phyloP scores from a whole-genome alignment of 2,113 vertebrate species.

The Rhynchomys soricoides region DNA sequence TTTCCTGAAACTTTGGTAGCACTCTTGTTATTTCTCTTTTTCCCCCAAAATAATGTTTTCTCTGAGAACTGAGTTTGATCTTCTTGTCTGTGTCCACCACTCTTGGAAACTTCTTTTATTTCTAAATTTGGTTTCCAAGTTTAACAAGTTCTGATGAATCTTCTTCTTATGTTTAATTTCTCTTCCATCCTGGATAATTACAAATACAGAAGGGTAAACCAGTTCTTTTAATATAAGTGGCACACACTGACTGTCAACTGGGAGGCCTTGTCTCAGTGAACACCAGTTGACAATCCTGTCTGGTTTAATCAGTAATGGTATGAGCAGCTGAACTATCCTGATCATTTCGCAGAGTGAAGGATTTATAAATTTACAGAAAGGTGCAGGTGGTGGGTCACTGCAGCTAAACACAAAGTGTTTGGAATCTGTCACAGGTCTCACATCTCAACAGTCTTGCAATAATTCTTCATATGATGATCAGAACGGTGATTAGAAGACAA shows the following conservation, averaged over 20 bases:
- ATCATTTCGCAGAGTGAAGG: not conserved
- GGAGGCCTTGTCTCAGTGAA: not conserved
- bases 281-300: not conserved
- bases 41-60: constrained; percentile 39
- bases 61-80: constrained; percentile 46
- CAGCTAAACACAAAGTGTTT: not conserved
- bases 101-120: constrained; percentile 28
- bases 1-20: constrained; percentile 4
- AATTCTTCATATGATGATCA: constrained; percentile 7
- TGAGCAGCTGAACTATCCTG: not conserved
- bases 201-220: not conserved
- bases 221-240: constrained; percentile 26
- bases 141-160: constrained; percentile 43
- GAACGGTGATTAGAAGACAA: not conserved
- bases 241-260: not conserved
- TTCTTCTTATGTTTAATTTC: not conserved
- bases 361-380: not conserved
- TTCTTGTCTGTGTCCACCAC: not conserved
- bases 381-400: not conserved
- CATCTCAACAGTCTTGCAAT: not conserved
- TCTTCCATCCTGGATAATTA: not conserved
- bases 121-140: constrained; percentile 50
- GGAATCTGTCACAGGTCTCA: not conserved
- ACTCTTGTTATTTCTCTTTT: not conserved
- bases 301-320: not conserved